Base-by-base conservation (phyloP, 2,888 invertebrate species). In the Metalampra italica region DNA sequence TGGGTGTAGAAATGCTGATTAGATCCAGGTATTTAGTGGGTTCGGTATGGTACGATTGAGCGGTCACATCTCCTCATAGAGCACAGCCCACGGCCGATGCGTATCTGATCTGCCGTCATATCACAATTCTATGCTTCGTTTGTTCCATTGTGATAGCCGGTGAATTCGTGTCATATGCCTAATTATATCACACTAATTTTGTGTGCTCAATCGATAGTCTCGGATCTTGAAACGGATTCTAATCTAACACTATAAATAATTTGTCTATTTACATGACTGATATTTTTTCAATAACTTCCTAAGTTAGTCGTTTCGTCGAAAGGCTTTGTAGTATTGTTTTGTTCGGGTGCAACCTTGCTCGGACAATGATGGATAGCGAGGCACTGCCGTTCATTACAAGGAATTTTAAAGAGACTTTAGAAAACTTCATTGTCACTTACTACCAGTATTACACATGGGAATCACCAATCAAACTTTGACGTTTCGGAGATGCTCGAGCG, bases 381-480 rank as follows among this genome's bases (percentile, higher is more conserved):
- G 14, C 46, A 40, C 22, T 52, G 55, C 51, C 41, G 44, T 52
- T 65, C 64, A 62, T 68, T 64, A 66, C 62, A 62, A 53, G 52
- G 57, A 62, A 63, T 65, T 71, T 60, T 62, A 64, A 72, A 69
- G 70, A 75, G 65, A 68, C 68, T 65, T 43, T 38, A 34, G 61
- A 55, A 58, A 64, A 56, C 55, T 67, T 71, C 70, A 56, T 78
- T 72, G 69, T 63, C 63, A 64, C 62, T 15, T 55, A 78, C 88
- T 89, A 85, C 88, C 73, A 74, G 89, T 87, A 82, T 88, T 89
- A 89, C 89, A 88, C 88, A 84, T 85, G 89, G 89, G 89, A 85
- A 80, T 78, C 71, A 88, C 87, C 87, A 83, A 89, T 89, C 88
- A 88, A 78, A 78, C 43, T 62, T 72, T 85, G 87, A 87, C 86